Evolutionary conservation across 2,888 invertebrate genomes (phyloP), one percentile per base, ranked within the genome.

Genomic region (Cecidostiba fungosa): DNA sequence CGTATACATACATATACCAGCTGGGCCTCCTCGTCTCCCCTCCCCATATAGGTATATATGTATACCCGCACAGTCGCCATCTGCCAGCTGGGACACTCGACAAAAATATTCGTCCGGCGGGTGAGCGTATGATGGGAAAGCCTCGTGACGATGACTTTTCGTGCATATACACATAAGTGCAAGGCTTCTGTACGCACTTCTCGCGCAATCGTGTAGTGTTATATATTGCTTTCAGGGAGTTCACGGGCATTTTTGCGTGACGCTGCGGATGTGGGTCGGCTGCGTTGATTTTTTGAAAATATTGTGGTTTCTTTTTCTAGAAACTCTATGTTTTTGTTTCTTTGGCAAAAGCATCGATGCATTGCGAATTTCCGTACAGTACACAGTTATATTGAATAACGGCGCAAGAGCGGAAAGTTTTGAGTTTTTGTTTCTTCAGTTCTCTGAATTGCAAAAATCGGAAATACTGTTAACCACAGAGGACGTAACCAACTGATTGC

Each of bases 21-120:
- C 66, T 66, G 66, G 66, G 66, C 66, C 26, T 26, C 66, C 3
- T 23, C 66, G 10, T 66, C 66, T n/a, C 19, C 14, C 29, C 29
- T 29, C 29, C 26, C 14, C 0, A 3, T 23, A 10, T 50, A 50
- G 14, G 47, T n/a, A n/a, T 23, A 6, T 59, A 6, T n/a, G 23
- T 59, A 23, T n/a, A 8, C 19, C 66, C 29, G 29, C 66, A 29
- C 66, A 8, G 43, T 12, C 66, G 66, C 66, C 29, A 66, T 66
- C 66, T 66, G 66, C 29, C 66, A 66, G 62, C 23, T 5, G 62
- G 26, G 26, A 14, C 66, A 10, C 66, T 66, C 66, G 66, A 66
- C 66, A 8, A 66, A 8, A 66, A 66, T 66, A 66, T 66, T 66
- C 54, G n/a, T 66, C 66, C n/a, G 19, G 54, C 23, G 23, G 54